Conservation (phyloP, 2,113 vertebrate genomes). For the western clawed frog (Xenopus tropicalis) region DNA sequence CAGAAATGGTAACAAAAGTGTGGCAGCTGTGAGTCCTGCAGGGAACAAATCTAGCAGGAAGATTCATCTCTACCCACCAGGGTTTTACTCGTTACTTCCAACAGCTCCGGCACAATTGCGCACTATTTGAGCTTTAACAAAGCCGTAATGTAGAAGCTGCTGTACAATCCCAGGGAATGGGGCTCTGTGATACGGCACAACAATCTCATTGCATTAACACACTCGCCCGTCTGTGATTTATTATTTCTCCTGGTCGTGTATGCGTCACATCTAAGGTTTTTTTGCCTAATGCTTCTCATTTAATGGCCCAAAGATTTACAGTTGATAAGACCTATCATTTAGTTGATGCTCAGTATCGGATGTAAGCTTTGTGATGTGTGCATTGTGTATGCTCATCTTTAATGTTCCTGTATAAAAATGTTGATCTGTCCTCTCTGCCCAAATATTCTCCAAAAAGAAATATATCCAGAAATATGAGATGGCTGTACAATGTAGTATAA, state of each 20-base stretch:
- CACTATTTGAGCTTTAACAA: constrained; percentile 18
- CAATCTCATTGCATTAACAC: constrained; percentile 19
- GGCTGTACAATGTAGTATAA: no score
- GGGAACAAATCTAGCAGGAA: background rate
- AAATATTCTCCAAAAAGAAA: background rate
- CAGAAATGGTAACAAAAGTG: constrained; percentile 2
- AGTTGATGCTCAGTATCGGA: background rate
- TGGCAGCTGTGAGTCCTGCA: constrained; percentile 13
- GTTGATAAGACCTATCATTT: background rate
- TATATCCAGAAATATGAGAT: background rate
- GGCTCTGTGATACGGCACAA: constrained; percentile 8
- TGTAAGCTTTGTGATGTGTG: background rate
- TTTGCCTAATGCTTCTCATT: background rate
- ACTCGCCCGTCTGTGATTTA: constrained; percentile 4
- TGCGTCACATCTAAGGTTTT: background rate
- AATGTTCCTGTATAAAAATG: background rate
- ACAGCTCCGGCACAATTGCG: constrained; percentile 16
- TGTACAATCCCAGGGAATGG: constrained; percentile 6
- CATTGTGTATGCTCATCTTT: background rate
- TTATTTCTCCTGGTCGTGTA: background rate
- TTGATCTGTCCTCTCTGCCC: background rate
- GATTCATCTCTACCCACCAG: no score
- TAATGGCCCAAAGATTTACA: background rate
- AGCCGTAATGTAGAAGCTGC: constrained; percentile 4
- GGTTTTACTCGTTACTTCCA: no score